phyloP scores from a whole-genome alignment of 2,113 vertebrate species.

The Aegithalos caudatus region DNA sequence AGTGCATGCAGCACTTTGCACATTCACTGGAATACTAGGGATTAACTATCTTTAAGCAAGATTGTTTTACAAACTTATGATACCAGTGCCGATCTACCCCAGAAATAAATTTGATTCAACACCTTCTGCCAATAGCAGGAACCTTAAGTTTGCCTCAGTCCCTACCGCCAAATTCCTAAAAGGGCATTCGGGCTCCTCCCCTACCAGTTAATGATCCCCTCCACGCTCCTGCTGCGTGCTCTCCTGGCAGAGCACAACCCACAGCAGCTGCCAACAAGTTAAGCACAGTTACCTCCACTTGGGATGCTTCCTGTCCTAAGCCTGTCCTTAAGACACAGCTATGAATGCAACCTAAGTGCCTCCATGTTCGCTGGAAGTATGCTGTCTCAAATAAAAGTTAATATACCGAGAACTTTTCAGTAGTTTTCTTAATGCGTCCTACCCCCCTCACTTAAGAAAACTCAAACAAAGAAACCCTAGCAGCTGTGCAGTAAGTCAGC shows the following conservation, averaged over 20 bases:
- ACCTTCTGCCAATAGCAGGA: not conserved
- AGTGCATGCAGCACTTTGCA: rapidly evolving
- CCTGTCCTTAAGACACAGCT: not conserved
- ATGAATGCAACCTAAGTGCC: not conserved
- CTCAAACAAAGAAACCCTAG: not conserved
- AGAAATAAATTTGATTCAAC: not conserved
- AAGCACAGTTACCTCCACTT: not conserved
- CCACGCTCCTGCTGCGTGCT: not conserved
- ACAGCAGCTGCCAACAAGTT: not conserved
- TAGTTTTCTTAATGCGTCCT: not conserved
- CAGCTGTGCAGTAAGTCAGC: not conserved
- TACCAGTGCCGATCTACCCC: not conserved
- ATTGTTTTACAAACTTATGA: not conserved
- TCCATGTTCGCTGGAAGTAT: not conserved
- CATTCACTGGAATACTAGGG: not conserved
- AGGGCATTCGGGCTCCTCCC: not conserved
- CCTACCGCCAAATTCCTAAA: not conserved
- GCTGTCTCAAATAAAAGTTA: not conserved
- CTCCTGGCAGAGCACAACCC: not conserved
- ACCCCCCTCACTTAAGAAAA: not conserved
- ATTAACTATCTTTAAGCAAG: not conserved
- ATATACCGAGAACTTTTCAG: not conserved
- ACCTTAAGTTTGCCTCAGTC: not conserved
- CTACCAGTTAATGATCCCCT: not conserved
- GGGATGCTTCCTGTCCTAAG: not conserved